Evolutionary conservation across 2,113 vertebrate genomes (phyloP).

Genomic region (Himantopus leucocephalus): DNA sequence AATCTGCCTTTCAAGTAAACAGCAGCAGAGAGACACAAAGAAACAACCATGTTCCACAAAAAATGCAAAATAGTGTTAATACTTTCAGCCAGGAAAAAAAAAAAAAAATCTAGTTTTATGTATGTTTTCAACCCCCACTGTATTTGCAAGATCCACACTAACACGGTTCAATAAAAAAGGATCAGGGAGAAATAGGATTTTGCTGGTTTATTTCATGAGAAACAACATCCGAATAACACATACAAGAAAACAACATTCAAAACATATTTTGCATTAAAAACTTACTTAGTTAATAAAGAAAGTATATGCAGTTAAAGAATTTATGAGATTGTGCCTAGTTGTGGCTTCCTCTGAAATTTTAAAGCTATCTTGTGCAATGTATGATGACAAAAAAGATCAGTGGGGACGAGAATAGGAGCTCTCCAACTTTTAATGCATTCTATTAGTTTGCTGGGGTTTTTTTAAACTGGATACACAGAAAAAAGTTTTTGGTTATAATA

Average conservation of each 20-base stretch:
- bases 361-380: neutral
- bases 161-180: rapidly evolving
- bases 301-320: neutral
- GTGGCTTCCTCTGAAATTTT: neutral
- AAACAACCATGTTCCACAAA: rapidly evolving
- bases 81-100: neutral
- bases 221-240: neutral
- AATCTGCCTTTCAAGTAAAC: neutral
- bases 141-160: neutral
- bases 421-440: neutral
- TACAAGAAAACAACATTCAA: neutral
- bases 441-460: too few relatives aligned
- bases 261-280: rapidly evolving
- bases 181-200: neutral
- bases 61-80: neutral
- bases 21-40: neutral
- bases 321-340: rapidly evolving
- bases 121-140: neutral
- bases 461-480: neutral
- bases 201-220: neutral
- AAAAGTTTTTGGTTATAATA: neutral
- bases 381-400: neutral
- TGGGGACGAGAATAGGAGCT: rapidly evolving
- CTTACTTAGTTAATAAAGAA: neutral
- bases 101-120: neutral